Conservation (phyloP, 2,797 vertebrate species). For the Muscicapa comitata region DNA sequence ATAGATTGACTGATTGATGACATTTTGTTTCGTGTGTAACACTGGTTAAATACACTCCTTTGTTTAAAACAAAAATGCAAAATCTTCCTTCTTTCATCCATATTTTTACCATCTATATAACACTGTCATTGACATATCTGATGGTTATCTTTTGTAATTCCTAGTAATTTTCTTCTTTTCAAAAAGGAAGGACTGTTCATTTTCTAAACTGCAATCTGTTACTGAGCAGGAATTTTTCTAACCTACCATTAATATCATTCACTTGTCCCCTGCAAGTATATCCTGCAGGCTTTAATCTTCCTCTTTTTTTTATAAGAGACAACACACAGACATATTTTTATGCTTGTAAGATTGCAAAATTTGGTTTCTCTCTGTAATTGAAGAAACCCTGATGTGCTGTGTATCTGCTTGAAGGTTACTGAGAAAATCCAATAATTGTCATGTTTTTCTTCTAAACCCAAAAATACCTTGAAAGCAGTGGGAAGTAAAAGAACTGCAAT, state of each 20-base stretch:
- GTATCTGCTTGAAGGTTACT: background rate
- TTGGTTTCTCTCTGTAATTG: background rate
- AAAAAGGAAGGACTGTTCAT: background rate
- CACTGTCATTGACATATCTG: background rate
- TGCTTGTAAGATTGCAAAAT: background rate
- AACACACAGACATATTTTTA: background rate
- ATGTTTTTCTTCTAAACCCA: background rate
- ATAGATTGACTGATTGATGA: background rate
- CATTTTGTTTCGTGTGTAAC: background rate
- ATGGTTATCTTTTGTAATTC: background rate
- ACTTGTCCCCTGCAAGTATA: background rate
- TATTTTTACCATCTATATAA: background rate
- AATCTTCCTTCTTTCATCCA: background rate
- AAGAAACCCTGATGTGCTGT: background rate
- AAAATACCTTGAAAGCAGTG: background rate
- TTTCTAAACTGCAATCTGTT: background rate
- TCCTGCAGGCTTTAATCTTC: background rate
- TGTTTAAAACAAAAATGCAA: background rate
- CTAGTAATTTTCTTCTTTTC: background rate
- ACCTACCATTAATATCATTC: background rate
- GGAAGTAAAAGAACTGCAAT: background rate
- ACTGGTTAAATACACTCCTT: background rate
- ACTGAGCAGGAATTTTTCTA: background rate
- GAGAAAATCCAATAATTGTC: background rate
- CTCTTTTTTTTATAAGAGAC: background rate